These are phyloP conservation scores for Australoheros facetus DNA, from an alignment of 2,797 vertebrate species.

Conservation along the genomic window DNA sequence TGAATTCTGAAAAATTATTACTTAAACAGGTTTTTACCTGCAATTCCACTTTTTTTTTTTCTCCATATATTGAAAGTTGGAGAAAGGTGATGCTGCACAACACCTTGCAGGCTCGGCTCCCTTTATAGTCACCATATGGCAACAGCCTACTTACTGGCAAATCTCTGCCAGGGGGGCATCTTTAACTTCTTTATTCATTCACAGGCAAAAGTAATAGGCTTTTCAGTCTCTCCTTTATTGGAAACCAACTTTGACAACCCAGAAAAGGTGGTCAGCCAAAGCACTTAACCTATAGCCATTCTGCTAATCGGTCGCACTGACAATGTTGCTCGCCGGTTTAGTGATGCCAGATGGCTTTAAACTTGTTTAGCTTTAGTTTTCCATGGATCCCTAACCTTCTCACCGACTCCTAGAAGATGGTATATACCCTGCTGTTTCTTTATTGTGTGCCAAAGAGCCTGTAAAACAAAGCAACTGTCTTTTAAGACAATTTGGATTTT, in stretches of 20 bases:
- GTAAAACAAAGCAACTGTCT: background rate
- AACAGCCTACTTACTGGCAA: conserved; percentile 12
- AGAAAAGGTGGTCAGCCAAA: conserved; percentile 47
- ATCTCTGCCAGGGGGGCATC: conserved; percentile 13
- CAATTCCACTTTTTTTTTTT: rapidly evolving
- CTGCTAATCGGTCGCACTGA: conserved; percentile 6
- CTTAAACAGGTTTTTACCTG: background rate
- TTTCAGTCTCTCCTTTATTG: conserved; percentile 32
- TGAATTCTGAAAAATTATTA: background rate
- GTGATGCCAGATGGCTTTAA: conserved; percentile 59
- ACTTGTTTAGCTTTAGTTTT: conserved; percentile 49
- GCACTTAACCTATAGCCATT: conserved; percentile 43
- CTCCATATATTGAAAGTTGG: background rate
- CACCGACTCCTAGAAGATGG: background rate
- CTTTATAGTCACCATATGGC: conserved; percentile 17
- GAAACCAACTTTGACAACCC: conserved; percentile 45
- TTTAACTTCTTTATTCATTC: conserved; percentile 47
- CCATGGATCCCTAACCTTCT: conserved; percentile 24
- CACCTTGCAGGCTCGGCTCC: conserved; percentile 1
- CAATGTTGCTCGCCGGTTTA: background rate
- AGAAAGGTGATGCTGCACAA: background rate
- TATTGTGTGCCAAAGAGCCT: background rate
- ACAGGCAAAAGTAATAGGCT: conserved; percentile 55
- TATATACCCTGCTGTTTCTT: background rate
- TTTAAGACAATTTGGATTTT: background rate